Evolutionary conservation across 2,888 invertebrate species (phyloP).

Genomic region (Metopia argyrocephala): DNA sequence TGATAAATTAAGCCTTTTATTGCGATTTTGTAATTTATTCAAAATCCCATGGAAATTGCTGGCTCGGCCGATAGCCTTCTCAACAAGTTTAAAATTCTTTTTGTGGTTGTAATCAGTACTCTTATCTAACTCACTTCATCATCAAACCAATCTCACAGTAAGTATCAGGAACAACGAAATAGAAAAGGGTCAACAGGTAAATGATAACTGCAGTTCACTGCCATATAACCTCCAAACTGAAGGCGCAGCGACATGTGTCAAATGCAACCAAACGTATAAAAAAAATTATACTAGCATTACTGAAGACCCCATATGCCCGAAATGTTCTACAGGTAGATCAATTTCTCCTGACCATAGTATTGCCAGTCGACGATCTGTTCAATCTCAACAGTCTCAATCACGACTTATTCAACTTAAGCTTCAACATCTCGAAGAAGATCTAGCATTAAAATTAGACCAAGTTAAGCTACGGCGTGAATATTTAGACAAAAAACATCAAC

Average conservation of each 20-base stretch:
- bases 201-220: conserved; percentile 3
- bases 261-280: neutral
- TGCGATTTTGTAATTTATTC: no score
- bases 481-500: conserved; percentile 28
- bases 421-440: conserved; percentile 16
- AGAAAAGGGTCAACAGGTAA: conserved; percentile 17
- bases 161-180: neutral
- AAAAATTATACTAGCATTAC: neutral
- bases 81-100: conserved; percentile 11
- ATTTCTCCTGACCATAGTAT: neutral
- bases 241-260: neutral
- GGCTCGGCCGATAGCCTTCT: neutral
- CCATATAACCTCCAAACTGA: neutral
- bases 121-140: neutral
- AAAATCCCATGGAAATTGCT: no score
- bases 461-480: conserved; percentile 8
- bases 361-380: neutral
- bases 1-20: no score
- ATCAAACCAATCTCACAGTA: conserved; percentile 5
- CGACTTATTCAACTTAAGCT: neutral
- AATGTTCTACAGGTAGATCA: no score
- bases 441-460: neutral
- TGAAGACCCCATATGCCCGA: no score
- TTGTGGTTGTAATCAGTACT: neutral
- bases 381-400: conserved; percentile 6